A percentile compares a stretch with the other conserved stretches of the same genome.
Evolutionary conservation across 2,113 vertebrate species (phyloP).

Genomic region (Mastomys coucha): DNA sequence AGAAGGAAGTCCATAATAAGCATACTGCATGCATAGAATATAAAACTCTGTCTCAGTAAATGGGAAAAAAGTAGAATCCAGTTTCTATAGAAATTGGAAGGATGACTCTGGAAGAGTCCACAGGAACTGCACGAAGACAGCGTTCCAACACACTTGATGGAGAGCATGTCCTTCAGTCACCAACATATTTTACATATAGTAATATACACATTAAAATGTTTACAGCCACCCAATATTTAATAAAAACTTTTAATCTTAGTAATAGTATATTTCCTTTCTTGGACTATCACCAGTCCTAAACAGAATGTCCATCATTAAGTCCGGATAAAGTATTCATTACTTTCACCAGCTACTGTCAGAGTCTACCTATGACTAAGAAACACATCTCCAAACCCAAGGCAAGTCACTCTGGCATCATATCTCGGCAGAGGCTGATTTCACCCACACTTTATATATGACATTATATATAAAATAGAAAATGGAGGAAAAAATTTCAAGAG

Average conservation of each 20-base stretch:
- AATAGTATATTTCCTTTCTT: background rate
- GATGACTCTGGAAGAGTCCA: background rate
- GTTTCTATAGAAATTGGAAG: background rate
- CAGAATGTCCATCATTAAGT: background rate
- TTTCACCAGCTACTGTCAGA: background rate
- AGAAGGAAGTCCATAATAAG: background rate
- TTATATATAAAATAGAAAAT: background rate
- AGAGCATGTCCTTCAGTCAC: background rate
- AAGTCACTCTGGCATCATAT: background rate
- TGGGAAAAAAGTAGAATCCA: background rate
- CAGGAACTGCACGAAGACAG: background rate
- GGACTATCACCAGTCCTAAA: background rate
- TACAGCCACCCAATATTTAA: slow-evolving; percentile 11
- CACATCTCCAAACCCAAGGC: slow-evolving; percentile 33
- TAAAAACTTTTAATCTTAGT: slow-evolving; percentile 5
- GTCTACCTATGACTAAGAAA: slow-evolving; percentile 5
- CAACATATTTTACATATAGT: background rate
- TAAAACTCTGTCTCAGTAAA: slow-evolving; percentile 28
- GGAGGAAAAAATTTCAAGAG: background rate
- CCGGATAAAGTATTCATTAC: background rate
- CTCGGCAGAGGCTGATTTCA: slow-evolving; percentile 21
- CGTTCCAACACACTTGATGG: background rate
- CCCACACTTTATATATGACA: background rate
- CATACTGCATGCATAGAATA: background rate
- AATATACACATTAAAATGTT: background rate